phyloP scores from a whole-genome alignment of 2,113 vertebrate genomes.

The Catagonus wagneri region DNA sequence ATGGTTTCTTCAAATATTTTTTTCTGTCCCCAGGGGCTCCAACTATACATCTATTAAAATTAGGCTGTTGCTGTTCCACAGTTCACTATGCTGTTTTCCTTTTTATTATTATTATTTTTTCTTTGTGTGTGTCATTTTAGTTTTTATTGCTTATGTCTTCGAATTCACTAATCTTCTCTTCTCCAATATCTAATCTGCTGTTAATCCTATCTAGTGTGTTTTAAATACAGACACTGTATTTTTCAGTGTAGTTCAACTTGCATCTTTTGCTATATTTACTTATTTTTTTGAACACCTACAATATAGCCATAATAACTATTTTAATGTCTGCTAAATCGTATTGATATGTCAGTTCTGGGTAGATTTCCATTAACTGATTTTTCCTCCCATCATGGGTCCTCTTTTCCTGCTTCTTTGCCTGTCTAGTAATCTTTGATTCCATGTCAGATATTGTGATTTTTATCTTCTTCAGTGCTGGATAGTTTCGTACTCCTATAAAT shows the following conservation, averaged over 20 bases:
- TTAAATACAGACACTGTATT: not conserved
- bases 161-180: not conserved
- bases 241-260: not conserved
- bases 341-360: not conserved
- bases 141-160: not conserved
- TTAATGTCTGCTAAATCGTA: not conserved
- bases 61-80: not conserved
- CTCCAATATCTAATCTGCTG: not conserved
- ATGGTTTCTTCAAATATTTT: not conserved
- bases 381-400: not conserved
- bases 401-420: not conserved
- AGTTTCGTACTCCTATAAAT: not conserved
- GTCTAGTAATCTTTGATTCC: not conserved
- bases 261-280: not conserved
- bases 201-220: not conserved
- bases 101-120: not conserved
- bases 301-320: not conserved
- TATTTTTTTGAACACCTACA: not conserved
- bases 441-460: not conserved
- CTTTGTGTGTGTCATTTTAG: not conserved
- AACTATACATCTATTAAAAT: not conserved
- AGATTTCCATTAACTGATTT: not conserved
- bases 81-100: not conserved
- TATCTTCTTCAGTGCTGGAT: not conserved
- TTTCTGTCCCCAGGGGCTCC: not conserved